Base-by-base conservation (phyloP, 1,140 invertebrate species). In the Diabrotica virgifera region DNA sequence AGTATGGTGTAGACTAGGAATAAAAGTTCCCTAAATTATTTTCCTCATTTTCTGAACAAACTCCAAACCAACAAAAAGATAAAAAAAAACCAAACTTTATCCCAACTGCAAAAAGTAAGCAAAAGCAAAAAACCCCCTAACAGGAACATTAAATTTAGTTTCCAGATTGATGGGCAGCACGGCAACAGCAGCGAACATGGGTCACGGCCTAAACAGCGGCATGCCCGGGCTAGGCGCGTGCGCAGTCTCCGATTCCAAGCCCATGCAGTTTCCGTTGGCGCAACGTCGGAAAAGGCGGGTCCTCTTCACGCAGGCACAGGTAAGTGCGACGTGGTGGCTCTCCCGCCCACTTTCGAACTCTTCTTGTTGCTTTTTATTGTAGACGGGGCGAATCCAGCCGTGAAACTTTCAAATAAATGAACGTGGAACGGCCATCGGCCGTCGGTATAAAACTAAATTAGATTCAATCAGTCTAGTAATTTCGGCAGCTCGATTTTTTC, bases 231-330 rank as follows among this genome's bases (percentile, higher is more conserved):
- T 90, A 75, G 88, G 87, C 54, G 88, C 89, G 37, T 90, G 89
- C 77, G 88, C 88, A 62, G 87, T 89, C 6, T 86, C 88, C 72
- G 92, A 93, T 78, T 84, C 90, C 66, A 94, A 94, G 80, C 89
- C 92, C 57, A 92, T 96, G 87, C 93, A 95, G 80, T 95, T 95
- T 80, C 93, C 93, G 36, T 84, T 96, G 67, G 89, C 92, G 10
- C 92, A 95, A 81, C 83, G 93, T 70, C 84, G 97, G 72, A 99
- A 99, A 82, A 86, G 97, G 70, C 86, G 97, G 72, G 96, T 99
- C 63, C 87, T 99, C 52, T 99, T 99, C 82, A 98, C 96, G 38
- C 97, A 99, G 82, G 92, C 95, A 59, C 97, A 99, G 86, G 88
- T 90, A 74, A 81, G 82, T 57, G 52, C 13, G 10, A 52, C 24